Evolutionary conservation across 2,113 vertebrate species (phyloP).

Genomic region (Oreochromis aureus): DNA sequence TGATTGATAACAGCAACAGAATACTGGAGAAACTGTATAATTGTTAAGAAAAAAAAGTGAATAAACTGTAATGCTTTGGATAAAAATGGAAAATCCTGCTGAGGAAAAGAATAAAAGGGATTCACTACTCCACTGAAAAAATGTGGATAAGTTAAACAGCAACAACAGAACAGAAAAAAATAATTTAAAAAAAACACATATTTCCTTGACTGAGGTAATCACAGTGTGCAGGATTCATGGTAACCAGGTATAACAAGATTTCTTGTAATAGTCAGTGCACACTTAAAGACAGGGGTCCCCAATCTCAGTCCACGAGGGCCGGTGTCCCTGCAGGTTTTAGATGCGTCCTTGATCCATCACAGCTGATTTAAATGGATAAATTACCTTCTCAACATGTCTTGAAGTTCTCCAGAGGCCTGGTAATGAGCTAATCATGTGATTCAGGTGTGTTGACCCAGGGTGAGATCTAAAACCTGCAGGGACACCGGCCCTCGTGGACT

Average conservation of each 20-base stretch:
- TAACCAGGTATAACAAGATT: background rate
- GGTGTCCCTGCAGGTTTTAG: no score
- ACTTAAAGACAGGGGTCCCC: background rate
- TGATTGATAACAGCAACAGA: background rate
- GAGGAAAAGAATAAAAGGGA: background rate
- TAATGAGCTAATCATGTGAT: no score
- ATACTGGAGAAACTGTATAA: background rate
- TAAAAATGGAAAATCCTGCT: background rate
- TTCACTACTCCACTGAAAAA: fast-evolving
- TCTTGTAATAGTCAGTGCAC: background rate
- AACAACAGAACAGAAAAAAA: background rate
- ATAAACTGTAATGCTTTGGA: background rate
- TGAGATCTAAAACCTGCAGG: no score
- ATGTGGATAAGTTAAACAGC: background rate
- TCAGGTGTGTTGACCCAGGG: no score
- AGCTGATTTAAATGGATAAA: no score
- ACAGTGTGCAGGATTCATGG: background rate
- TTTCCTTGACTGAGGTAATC: background rate
- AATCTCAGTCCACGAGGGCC: no score
- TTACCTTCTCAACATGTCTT: no score
- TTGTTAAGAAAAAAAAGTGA: fast-evolving
- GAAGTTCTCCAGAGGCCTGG: no score
- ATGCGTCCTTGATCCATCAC: no score
- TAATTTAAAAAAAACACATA: fast-evolving
- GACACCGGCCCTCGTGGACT: no score